Evolutionary conservation across 1,140 invertebrate genomes (phyloP).

Genomic region (Euglossa dilemma): DNA sequence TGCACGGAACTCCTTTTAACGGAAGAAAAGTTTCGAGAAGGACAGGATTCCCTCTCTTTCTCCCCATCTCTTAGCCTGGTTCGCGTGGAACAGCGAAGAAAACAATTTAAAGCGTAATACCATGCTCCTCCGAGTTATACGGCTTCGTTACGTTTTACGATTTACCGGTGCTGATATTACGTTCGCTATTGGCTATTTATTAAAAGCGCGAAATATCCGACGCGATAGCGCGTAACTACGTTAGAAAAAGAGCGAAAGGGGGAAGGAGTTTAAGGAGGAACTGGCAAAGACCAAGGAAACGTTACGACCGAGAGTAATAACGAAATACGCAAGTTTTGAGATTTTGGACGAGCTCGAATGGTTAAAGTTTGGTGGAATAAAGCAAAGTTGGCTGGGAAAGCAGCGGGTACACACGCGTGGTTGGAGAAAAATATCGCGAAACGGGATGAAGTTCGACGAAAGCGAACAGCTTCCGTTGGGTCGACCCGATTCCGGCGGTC

Average conservation of each 20-base stretch:
- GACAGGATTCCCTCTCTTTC: neutral
- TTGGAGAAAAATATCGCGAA: too few relatives aligned
- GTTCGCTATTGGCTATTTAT: slow-evolving; percentile 48
- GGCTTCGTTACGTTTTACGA: slow-evolving; percentile 51
- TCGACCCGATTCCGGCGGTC: neutral
- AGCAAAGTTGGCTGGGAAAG: neutral
- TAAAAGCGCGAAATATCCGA: slow-evolving; percentile 33
- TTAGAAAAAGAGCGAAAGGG: too few relatives aligned
- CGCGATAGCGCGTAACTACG: neutral
- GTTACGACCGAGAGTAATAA: slow-evolving; percentile 1
- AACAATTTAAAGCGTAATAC: slow-evolving; percentile 50
- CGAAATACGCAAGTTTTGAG: slow-evolving; percentile 5
- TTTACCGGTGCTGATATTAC: slow-evolving; percentile 50
- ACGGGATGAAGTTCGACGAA: neutral
- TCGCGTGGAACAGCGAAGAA: slow-evolving; percentile 7
- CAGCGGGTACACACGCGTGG: neutral
- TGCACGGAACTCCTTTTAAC: slow-evolving; percentile 28
- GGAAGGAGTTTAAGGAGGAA: neutral
- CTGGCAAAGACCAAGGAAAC: neutral
- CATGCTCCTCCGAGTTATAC: slow-evolving; percentile 30
- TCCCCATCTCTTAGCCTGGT: neutral
- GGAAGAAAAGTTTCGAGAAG: slow-evolving; percentile 24
- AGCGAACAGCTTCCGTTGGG: neutral
- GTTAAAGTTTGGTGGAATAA: neutral
- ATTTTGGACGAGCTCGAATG: neutral